phyloP scores from a whole-genome alignment of 1,140 invertebrate species.

The Tetramorium simillimum region DNA sequence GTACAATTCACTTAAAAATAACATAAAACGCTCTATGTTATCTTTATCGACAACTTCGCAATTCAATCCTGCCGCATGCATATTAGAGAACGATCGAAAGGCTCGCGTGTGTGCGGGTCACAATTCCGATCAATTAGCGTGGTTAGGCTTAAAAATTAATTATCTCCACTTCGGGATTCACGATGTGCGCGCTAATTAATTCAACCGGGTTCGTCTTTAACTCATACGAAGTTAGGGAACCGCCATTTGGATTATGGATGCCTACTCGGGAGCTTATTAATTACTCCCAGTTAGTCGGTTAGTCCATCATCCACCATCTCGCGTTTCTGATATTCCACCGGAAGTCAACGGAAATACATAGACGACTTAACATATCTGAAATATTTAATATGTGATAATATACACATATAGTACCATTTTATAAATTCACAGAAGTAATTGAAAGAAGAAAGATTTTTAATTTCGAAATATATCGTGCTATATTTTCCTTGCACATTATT shows the following conservation, averaged over 20 bases:
- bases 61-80: constrained; percentile 10
- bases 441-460: neutral
- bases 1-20: neutral
- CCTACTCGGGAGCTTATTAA: constrained; percentile 63
- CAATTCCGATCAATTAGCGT: constrained; percentile 74
- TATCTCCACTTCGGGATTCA: constrained; percentile 68
- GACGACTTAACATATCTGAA: neutral
- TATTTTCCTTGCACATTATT: neutral
- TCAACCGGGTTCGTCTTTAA: constrained; percentile 66
- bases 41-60: neutral
- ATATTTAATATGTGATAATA: constrained; percentile 22
- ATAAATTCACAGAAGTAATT: neutral
- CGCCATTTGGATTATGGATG: constrained; percentile 65
- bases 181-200: constrained; percentile 71
- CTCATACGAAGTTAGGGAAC: constrained; percentile 59
- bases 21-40: neutral
- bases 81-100: constrained; percentile 17
- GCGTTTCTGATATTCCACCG: constrained; percentile 58
- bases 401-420: neutral
- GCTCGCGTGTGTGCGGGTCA: neutral
- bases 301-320: constrained; percentile 58
- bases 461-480: neutral
- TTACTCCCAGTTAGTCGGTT: constrained; percentile 62
- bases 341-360: constrained; percentile 52
- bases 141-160: constrained; percentile 78